These are phyloP conservation scores for Folsomia manolachei DNA, from an alignment of 2,888 invertebrate genomes.

Conservation along the genomic window DNA sequence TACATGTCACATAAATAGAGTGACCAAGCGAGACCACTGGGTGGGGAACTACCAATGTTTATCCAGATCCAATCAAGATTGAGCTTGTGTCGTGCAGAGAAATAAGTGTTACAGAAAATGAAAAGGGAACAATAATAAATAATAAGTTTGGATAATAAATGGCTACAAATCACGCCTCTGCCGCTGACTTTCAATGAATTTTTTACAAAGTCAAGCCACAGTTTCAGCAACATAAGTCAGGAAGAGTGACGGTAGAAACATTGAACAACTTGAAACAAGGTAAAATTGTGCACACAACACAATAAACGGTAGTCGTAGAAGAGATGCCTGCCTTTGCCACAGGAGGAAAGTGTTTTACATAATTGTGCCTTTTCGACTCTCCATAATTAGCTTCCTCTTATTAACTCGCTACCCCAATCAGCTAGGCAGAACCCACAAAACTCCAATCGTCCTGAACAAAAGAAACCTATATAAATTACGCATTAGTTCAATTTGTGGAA, in stretches of 20 bases:
- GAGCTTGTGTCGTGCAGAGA: neutral
- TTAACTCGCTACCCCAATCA: neutral
- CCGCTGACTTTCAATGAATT: slow-evolving; percentile 32
- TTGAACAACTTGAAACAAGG: neutral
- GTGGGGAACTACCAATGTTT: neutral
- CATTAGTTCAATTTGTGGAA: slow-evolving; percentile 13
- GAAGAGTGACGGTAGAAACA: neutral
- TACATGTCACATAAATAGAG: neutral
- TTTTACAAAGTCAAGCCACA: slow-evolving; percentile 12
- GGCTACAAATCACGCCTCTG: slow-evolving; percentile 39
- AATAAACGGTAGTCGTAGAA: neutral
- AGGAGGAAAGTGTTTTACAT: slow-evolving; percentile 16
- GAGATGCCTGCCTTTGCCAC: neutral
- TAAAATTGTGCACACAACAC: neutral
- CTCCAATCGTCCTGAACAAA: no score
- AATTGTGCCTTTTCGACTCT: slow-evolving; percentile 7
- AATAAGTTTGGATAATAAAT: slow-evolving; percentile 33
- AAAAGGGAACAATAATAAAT: slow-evolving; percentile 38
- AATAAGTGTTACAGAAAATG: slow-evolving; percentile 25
- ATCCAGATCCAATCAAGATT: neutral
- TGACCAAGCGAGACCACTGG: neutral
- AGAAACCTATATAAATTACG: slow-evolving; percentile 8
- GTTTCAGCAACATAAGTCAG: no score
- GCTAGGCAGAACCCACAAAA: neutral
- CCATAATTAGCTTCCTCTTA: slow-evolving; percentile 5